Conservation (phyloP, 2,113 vertebrate species). For the Psophia crepitans region DNA sequence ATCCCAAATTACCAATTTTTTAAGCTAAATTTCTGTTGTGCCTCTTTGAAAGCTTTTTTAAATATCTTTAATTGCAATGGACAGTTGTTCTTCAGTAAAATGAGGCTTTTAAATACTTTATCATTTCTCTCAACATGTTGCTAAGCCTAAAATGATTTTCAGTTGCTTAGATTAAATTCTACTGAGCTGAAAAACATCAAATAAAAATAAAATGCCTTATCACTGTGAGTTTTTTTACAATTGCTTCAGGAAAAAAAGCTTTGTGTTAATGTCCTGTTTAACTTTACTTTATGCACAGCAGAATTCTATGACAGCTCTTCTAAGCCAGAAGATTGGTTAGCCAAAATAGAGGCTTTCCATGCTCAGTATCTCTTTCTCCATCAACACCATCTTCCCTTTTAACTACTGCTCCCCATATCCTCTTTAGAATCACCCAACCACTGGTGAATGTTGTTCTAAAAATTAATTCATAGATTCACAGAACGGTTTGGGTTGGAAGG, state of each 20-base stretch:
- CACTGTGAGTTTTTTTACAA: not conserved
- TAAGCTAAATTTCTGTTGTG: not conserved
- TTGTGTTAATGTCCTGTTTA: not conserved
- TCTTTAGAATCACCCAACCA: not conserved
- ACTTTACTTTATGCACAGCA: not conserved
- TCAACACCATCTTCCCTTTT: not conserved
- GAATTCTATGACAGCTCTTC: not conserved
- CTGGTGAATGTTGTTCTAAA: not conserved
- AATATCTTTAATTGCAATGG: not conserved
- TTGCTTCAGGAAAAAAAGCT: not conserved
- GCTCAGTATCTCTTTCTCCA: not conserved
- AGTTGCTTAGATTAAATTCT: constrained; percentile 6
- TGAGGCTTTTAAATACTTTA: constrained; percentile 13
- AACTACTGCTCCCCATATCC: not conserved
- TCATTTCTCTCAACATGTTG: not conserved
- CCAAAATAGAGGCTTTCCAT: not conserved
- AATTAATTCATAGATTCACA: not conserved
- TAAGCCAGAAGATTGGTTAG: not conserved
- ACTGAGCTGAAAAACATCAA: not conserved
- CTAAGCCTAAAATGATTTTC: not conserved
- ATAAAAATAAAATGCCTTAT: not conserved
- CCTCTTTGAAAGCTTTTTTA: not conserved
- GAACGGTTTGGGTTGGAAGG: too few relatives aligned
- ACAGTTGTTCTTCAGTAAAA: not conserved
- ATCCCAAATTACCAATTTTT: not conserved